These are phyloP conservation scores for Fundulus diaphanus DNA, from an alignment of 2,797 vertebrate species.

Conservation along the genomic window DNA sequence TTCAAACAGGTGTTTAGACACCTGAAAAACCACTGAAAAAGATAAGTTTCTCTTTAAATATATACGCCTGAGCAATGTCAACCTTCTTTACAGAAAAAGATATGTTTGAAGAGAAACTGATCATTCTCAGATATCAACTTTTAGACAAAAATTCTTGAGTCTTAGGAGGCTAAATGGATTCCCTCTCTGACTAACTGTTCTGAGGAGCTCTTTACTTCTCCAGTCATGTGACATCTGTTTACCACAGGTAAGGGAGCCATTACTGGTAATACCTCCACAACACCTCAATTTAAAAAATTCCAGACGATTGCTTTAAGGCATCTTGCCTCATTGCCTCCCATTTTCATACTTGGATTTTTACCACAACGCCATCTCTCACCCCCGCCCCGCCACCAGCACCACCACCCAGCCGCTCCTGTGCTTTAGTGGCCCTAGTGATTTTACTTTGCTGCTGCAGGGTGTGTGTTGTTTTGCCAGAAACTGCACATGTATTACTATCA, in stretches of 20 bases:
- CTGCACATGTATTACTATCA: slow-evolving; percentile 87
- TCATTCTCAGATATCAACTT: too few relatives aligned
- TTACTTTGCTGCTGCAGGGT: slow-evolving; percentile 89
- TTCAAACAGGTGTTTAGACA: too few relatives aligned
- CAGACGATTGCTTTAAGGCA: slow-evolving; percentile 57
- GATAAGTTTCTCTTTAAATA: too few relatives aligned
- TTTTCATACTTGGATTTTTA: slow-evolving; percentile 16
- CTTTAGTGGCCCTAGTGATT: slow-evolving; percentile 92
- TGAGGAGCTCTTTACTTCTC: neutral
- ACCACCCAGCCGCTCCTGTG: slow-evolving; percentile 81
- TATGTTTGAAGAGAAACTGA: too few relatives aligned
- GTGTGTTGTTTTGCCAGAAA: slow-evolving; percentile 87
- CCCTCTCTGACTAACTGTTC: neutral
- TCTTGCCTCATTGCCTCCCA: slow-evolving; percentile 85
- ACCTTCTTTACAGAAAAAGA: too few relatives aligned
- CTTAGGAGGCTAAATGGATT: too few relatives aligned
- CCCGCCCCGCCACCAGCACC: slow-evolving; percentile 16
- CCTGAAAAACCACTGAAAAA: too few relatives aligned
- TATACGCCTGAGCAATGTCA: too few relatives aligned
- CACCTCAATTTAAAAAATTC: neutral
- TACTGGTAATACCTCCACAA: neutral
- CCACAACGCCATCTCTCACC: slow-evolving; percentile 11
- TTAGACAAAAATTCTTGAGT: too few relatives aligned
- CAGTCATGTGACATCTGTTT: neutral
- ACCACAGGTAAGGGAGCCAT: neutral